phyloP scores from a whole-genome alignment of 2,113 vertebrate genomes.

The Hemiscyllium ocellatum region DNA sequence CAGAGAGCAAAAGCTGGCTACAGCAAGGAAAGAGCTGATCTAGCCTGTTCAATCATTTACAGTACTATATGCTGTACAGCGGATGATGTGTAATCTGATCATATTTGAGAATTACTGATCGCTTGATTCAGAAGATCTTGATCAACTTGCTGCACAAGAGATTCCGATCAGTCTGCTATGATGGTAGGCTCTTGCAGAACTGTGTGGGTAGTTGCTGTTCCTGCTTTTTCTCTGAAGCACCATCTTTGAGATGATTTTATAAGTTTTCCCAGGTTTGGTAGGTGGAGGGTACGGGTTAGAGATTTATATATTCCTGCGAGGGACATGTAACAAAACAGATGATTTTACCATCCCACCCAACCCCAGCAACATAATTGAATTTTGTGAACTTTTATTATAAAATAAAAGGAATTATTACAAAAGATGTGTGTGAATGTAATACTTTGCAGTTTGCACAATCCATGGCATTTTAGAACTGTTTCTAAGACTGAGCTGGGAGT shows the following conservation, averaged over 20 bases:
- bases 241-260: slow-evolving; percentile 19
- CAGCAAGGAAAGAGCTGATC: background rate
- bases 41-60: background rate
- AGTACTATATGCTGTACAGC: background rate
- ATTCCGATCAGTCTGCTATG: background rate
- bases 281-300: background rate
- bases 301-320: background rate
- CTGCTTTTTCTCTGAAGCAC: background rate
- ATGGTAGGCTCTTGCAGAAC: background rate
- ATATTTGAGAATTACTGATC: background rate
- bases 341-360: background rate
- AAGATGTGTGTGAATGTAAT: background rate
- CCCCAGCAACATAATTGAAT: background rate
- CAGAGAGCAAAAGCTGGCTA: background rate
- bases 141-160: background rate
- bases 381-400: slow-evolving; percentile 37
- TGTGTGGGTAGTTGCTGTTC: background rate
- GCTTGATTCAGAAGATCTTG: no score
- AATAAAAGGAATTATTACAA: slow-evolving; percentile 30
- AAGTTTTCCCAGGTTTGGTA: background rate
- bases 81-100: background rate
- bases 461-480: background rate
- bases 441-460: background rate
- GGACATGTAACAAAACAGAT: background rate
- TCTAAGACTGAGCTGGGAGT: background rate